Evolutionary conservation across 2,888 invertebrate species (phyloP), one percentile per base, ranked within the genome.

Genomic region (Metacarcinus magister): DNA sequence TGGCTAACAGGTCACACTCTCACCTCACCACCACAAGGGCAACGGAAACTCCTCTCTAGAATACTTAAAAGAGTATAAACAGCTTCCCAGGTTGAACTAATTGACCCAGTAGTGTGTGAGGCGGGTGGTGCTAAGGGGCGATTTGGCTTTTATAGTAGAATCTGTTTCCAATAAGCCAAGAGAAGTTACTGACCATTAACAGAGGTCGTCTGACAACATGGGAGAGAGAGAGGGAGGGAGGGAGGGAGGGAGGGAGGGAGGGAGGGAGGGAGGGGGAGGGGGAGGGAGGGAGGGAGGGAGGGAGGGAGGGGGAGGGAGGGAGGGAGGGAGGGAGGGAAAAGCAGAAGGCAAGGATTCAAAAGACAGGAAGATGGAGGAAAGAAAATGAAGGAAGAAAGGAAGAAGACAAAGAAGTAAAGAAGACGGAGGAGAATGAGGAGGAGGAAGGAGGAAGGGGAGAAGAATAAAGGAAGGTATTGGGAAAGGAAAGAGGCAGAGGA

Each of bases 111-210:
- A 10, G 39, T 16, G 7, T n/a, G 39, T 16, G 75, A 16, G 87
- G 87, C 32, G 39, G 13, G 87, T 87, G 87, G 87, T 16, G 39
- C 39, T 87, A 87, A 87, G 87, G 2, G 87, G 10, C 39, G 39
- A 87, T 87, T 87, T 87, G 8, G 39, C 87, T 39, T 39, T 87
- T 87, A 87, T 87, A 87, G 87, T 87, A 16, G 39, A 87, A 87
- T 87, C 87, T 87, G 87, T 87, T 87, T 87, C 39, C 87, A 87
- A 87, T 87, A 87, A 87, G 87, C 87, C 87, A 87, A 87, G 87
- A 87, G 87, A 87, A 87, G 87, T 87, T 87, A 87, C 32, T 87
- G 87, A 16, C 10, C 87, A 87, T 16, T 87, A 16, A 87, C 13
- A 28, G 10, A 82, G 32, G 32, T 32, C 28, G 82, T 82, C 32